Conservation (phyloP, 2,888 invertebrate species). For the Rutpela maculata region DNA sequence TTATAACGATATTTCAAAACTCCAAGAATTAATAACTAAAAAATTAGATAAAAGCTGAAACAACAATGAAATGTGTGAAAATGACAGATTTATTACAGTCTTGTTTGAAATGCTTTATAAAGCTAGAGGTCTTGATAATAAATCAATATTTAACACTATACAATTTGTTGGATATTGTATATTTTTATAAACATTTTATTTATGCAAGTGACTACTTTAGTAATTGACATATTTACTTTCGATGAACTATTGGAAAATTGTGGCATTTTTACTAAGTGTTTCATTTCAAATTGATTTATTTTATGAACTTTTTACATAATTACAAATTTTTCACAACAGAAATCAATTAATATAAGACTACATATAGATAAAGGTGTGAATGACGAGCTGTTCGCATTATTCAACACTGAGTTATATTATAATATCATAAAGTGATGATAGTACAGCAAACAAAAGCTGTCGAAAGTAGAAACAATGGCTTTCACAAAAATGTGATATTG, state of each 20-base stretch:
- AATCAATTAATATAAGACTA: background rate
- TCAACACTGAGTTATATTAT: background rate
- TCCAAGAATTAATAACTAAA: background rate
- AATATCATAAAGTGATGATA: background rate
- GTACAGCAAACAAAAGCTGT: background rate
- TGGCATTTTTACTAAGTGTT: conserved; percentile 35
- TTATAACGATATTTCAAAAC: conserved; percentile 13
- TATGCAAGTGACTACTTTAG: conserved; percentile 20
- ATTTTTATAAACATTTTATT: conserved; percentile 31
- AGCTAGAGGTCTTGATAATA: conserved; percentile 31
- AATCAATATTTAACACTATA: conserved; percentile 26
- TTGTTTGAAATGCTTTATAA: conserved; percentile 23
- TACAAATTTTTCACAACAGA: background rate
- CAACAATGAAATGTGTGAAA: conserved; percentile 17
- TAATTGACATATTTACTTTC: conserved; percentile 39
- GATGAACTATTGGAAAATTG: conserved; percentile 13
- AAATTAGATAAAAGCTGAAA: conserved; percentile 27
- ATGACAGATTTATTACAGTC: conserved; percentile 36
- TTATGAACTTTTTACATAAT: conserved; percentile 4
- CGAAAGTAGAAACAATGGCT: background rate
- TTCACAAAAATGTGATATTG: background rate
- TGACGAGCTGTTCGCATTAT: background rate
- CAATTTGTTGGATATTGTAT: conserved; percentile 35
- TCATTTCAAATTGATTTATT: conserved; percentile 8
- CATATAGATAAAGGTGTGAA: background rate